Evolutionary conservation across 2,888 invertebrate genomes (phyloP).

Genomic region (Agriopis marginaria): DNA sequence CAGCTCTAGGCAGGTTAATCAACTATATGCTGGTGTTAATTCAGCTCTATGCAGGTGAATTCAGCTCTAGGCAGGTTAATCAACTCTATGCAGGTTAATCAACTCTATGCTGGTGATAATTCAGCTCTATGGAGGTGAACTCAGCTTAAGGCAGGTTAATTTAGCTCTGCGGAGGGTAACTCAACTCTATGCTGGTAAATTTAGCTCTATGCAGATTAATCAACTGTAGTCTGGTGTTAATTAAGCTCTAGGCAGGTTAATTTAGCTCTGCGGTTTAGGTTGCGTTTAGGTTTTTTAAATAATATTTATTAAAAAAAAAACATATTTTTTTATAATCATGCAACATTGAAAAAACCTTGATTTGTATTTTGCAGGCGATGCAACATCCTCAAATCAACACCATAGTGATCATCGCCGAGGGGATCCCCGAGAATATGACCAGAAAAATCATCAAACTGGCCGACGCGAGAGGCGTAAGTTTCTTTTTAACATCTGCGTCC

Average conservation of each 20-base stretch:
- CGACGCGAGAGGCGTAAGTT: slow-evolving; percentile 91
- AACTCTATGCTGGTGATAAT: too few relatives aligned
- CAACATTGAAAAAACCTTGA: neutral
- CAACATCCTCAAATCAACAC: slow-evolving; percentile 97
- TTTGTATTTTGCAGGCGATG: slow-evolving; percentile 90
- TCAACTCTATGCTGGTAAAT: neutral
- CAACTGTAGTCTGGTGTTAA: too few relatives aligned
- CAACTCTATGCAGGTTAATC: too few relatives aligned
- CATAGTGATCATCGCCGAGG: slow-evolving; percentile 99
- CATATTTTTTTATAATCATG: neutral
- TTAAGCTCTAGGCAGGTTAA: neutral
- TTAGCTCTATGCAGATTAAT: neutral
- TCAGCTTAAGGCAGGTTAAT: neutral
- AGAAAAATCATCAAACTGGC: slow-evolving; percentile 95
- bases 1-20: too few relatives aligned
- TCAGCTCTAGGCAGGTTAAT: neutral
- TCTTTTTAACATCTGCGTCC: neutral
- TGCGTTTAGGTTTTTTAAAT: too few relatives aligned
- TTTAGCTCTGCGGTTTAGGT: too few relatives aligned
- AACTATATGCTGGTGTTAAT: too few relatives aligned
- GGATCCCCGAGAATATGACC: slow-evolving; percentile 99
- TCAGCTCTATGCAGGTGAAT: neutral
- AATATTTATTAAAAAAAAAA: too few relatives aligned
- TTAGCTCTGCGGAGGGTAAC: too few relatives aligned
- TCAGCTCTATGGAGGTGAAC: neutral